Conservation (phyloP, 2,888 invertebrate species). For the Molorchus minor region DNA sequence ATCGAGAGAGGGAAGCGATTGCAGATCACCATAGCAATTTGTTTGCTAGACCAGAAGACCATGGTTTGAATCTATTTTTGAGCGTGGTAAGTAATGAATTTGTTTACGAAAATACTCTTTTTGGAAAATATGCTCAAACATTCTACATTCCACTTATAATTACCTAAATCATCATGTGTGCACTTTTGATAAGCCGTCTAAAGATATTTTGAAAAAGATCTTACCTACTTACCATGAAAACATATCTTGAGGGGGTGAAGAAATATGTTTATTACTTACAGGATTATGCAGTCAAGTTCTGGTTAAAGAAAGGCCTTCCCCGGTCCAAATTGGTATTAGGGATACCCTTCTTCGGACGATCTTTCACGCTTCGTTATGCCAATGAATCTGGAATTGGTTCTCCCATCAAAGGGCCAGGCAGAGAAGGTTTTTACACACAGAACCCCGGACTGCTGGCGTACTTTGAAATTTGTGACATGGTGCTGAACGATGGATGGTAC, state of each 20-base stretch:
- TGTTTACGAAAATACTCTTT: background rate
- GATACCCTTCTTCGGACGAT: constrained; percentile 77
- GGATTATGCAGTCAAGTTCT: constrained; percentile 76
- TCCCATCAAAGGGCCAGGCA: constrained; percentile 69
- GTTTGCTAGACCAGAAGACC: constrained; percentile 63
- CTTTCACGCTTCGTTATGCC: constrained; percentile 71
- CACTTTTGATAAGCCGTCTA: too few relatives aligned
- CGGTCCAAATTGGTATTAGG: constrained; percentile 76
- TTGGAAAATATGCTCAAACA: background rate
- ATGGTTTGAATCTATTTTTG: constrained; percentile 65
- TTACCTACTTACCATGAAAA: too few relatives aligned
- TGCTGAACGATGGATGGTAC: constrained; percentile 56
- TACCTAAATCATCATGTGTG: too few relatives aligned
- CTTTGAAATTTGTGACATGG: constrained; percentile 71
- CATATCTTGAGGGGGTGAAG: too few relatives aligned
- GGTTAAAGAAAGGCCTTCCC: constrained; percentile 71
- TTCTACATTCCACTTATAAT: too few relatives aligned
- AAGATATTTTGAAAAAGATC: too few relatives aligned
- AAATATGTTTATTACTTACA: constrained; percentile 48
- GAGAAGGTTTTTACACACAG: constrained; percentile 74
- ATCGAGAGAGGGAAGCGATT: constrained; percentile 61
- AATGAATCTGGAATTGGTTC: constrained; percentile 67
- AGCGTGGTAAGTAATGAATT: constrained; percentile 61
- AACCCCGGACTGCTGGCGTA: constrained; percentile 75
- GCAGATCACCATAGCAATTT: constrained; percentile 67